phyloP scores from a whole-genome alignment of 2,113 vertebrate genomes.

The Myotis yumanensis region DNA sequence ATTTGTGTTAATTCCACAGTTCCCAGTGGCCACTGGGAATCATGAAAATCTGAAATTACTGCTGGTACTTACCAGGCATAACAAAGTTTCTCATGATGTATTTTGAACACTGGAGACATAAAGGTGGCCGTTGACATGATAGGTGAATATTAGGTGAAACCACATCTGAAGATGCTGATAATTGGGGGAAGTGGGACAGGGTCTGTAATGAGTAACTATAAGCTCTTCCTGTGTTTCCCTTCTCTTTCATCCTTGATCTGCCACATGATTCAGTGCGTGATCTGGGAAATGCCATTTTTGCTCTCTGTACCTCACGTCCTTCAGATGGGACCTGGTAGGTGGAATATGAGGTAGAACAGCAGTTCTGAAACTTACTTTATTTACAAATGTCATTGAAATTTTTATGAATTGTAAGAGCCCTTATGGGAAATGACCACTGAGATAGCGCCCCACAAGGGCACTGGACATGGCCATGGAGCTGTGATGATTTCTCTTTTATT shows the following conservation, averaged over 20 bases:
- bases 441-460: accelerated
- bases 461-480: not conserved
- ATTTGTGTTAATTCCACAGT: not conserved
- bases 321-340: not conserved
- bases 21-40: not conserved
- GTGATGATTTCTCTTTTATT: constrained; percentile 46
- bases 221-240: not conserved
- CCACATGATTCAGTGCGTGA: not conserved
- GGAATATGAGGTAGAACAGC: not conserved
- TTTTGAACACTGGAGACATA: not conserved
- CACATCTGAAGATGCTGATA: not conserved
- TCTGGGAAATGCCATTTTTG: not conserved
- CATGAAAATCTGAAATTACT: not conserved
- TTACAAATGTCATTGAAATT: not conserved
- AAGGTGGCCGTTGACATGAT: not conserved
- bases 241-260: not conserved
- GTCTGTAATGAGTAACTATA: not conserved
- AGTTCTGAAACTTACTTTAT: not conserved
- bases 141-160: not conserved
- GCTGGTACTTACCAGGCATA: not conserved
- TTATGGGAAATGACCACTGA: not conserved
- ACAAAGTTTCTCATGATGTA: not conserved
- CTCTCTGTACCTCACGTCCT: not conserved
- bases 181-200: not conserved
- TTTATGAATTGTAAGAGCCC: not conserved